Evolutionary conservation across 1,140 invertebrate genomes (phyloP).

Genomic region (Eueides isabella): DNA sequence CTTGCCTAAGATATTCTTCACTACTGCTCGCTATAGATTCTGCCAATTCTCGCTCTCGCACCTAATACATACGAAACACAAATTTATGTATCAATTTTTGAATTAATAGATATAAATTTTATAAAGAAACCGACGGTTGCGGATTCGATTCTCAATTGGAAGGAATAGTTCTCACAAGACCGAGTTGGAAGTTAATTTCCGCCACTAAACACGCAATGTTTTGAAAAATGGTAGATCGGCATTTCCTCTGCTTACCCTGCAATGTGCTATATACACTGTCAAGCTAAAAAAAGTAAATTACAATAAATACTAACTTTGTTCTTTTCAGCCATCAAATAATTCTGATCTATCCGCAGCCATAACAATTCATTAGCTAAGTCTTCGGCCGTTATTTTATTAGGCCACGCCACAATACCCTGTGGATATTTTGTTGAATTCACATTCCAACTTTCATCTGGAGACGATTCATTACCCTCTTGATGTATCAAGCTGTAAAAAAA

Average conservation of each 20-base stretch:
- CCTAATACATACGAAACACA: conserved; percentile 43
- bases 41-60: conserved; percentile 50
- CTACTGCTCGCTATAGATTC: conserved; percentile 69
- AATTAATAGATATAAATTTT: too few species aligned
- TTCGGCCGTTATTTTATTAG: conserved; percentile 74
- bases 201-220: too few species aligned
- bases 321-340: conserved; percentile 66
- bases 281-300: neutral
- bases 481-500: conserved; percentile 48
- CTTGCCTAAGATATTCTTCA: conserved; percentile 66
- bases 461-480: conserved; percentile 59
- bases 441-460: conserved; percentile 60
- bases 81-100: too few species aligned
- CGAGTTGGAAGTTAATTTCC: too few species aligned
- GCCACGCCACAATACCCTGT: conserved; percentile 52
- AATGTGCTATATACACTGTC: too few species aligned
- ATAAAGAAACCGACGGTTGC: too few species aligned
- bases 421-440: conserved; percentile 51
- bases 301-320: conserved; percentile 51
- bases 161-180: too few species aligned
- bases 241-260: too few species aligned
- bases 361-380: conserved; percentile 75
- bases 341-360: conserved; percentile 73
- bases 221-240: too few species aligned
- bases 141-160: too few species aligned